Base-by-base conservation (phyloP, 2,113 vertebrate species). In the Lepus americanus region DNA sequence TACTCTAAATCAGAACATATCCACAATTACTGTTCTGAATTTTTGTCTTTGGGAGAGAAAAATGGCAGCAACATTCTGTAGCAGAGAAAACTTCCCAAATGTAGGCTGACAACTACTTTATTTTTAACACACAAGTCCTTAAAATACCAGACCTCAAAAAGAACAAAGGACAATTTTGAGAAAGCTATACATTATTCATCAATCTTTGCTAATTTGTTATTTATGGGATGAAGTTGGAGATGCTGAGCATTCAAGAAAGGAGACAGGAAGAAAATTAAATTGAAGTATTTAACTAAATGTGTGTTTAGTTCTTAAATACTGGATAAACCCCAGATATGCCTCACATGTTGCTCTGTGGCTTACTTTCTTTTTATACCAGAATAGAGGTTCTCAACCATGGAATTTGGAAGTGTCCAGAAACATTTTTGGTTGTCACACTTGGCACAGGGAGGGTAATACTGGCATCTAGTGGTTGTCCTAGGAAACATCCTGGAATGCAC, bases 141-240 rank as follows among this genome's bases (percentile, higher is more conserved):
- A 31, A 90, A 74, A 67, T 78, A 67, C 0, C 12, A 72, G 39
- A 74, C 27, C 59, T 67, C 29, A 80, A 73, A 87, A 31, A 61
- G 9, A 89, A 44, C 22, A 72, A 67, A 70, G 36, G 31, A 85
- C 39, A 67, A 4, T 61, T 93, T 89, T 89, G 6, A 81, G 59
- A 80, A 85, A 92, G 0, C 2, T 70, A 78, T 27, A 59, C 3
- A 67, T 67, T 90, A 49, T 86, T 80, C 14, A 61, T 36, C 73
- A 36, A 69, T 79, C 22, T 67, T 79, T 85, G 73, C 13, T 44
- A 63, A 39, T 89, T 87, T 85, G 59, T 73, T 90, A 86, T 76
- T 89, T 31, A 39, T 66, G 39, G 39, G 20, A 61, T 27, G 51
- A 81, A 10, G n/a, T 22, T 89, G 33, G 17, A 44, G 36, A 81